Conservation (phyloP, 1,140 invertebrate species). For the Drosophila gunungcola region DNA sequence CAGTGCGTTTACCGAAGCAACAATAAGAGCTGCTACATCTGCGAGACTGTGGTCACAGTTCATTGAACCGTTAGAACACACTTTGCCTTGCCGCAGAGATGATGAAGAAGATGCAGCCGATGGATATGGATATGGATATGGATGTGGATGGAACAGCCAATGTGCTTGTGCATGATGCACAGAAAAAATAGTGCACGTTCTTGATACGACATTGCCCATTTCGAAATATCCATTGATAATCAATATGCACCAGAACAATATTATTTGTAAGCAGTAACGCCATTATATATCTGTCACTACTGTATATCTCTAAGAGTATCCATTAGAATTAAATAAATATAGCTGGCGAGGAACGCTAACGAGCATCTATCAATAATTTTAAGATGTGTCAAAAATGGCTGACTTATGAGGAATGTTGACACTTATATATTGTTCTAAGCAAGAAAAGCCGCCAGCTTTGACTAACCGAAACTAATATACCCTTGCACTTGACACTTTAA, state of each 20-base stretch:
- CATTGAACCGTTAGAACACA: conserved; percentile 71
- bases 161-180: conserved; percentile 15
- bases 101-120: conserved; percentile 22
- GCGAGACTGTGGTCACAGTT: conserved; percentile 72
- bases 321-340: background rate
- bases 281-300: background rate
- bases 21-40: conserved; percentile 23
- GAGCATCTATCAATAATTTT: background rate
- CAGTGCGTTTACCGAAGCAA: conserved; percentile 40
- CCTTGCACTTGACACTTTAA: background rate
- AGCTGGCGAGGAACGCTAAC: background rate
- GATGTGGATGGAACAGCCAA: conserved; percentile 4
- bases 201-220: background rate
- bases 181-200: background rate
- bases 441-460: background rate
- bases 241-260: background rate
- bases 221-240: too few relatives aligned
- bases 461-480: background rate
- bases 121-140: conserved; percentile 5
- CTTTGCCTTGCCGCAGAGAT: conserved; percentile 27
- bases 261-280: background rate
- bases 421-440: background rate
- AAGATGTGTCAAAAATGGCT: background rate
- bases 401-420: background rate
- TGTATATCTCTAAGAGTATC: background rate